phyloP scores from a whole-genome alignment of 2,113 vertebrate species.

The Microcebus ravelobensis region DNA sequence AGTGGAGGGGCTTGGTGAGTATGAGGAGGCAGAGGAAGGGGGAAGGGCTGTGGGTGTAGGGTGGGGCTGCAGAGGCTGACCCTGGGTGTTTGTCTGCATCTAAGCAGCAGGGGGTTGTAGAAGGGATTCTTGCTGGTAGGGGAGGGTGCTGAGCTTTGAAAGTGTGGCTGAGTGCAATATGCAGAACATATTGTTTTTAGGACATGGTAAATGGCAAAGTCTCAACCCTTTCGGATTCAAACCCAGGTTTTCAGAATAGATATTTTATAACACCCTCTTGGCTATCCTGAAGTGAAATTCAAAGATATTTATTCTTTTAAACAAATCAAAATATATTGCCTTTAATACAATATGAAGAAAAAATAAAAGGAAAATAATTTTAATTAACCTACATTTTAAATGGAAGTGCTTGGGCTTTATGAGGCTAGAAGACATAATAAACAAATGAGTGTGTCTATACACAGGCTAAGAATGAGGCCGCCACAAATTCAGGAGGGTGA shows the following conservation, averaged over 20 bases:
- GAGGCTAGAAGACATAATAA: neutral
- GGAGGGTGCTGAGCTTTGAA: neutral
- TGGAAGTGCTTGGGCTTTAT: neutral
- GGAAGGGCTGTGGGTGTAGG: neutral
- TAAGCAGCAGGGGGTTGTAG: neutral
- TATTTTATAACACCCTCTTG: neutral
- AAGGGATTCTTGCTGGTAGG: neutral
- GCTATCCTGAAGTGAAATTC: neutral
- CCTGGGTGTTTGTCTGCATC: neutral
- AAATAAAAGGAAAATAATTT: neutral
- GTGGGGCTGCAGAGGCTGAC: neutral
- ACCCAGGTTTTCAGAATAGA: neutral
- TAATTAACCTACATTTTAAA: neutral
- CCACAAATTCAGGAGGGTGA: too few species aligned
- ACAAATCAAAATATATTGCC: neutral
- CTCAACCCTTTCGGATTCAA: neutral
- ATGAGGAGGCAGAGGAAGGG: neutral
- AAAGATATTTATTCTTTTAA: neutral
- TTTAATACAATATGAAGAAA: neutral
- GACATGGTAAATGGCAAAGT: neutral
- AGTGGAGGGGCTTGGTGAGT: neutral
- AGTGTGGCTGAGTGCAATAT: neutral
- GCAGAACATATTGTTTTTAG: neutral
- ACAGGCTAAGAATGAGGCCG: neutral
- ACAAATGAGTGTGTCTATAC: neutral